These are phyloP conservation scores for Ypsolopha scabrella DNA, from an alignment of 2,888 invertebrate species.

Conservation along the genomic window DNA sequence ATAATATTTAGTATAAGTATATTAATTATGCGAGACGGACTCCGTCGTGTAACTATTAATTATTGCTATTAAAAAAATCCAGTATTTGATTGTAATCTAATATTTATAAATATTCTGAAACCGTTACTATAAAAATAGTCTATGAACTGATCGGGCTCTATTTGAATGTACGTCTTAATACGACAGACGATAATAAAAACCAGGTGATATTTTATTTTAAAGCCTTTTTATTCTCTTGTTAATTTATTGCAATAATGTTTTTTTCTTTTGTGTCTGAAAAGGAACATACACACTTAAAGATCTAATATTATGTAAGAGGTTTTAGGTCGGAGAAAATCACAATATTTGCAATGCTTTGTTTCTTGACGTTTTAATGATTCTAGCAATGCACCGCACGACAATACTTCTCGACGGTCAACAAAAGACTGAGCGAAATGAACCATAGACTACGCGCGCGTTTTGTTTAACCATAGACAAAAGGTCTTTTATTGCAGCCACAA, in stretches of 20 bases:
- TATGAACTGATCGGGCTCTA: neutral
- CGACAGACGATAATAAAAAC: neutral
- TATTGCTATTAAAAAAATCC: neutral
- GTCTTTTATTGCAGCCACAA: conserved; percentile 60
- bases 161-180: neutral
- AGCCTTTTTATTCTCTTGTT: neutral
- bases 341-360: conserved; percentile 44
- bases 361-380: conserved; percentile 51
- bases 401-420: conserved; percentile 47
- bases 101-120: neutral
- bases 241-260: neutral
- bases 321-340: conserved; percentile 31
- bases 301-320: neutral
- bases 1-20: conserved; percentile 5
- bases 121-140: conserved; percentile 1
- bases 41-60: conserved; percentile 7
- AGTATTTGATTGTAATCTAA: conserved; percentile 5
- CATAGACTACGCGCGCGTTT: conserved; percentile 59
- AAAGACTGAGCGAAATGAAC: conserved; percentile 44
- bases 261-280: neutral
- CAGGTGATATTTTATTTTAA: neutral
- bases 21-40: conserved; percentile 5
- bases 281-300: neutral
- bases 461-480: conserved; percentile 63
- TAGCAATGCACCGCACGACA: conserved; percentile 42